Percentiles rank a stretch among this genome's conserved stretches.
Conservation (phyloP, 2,888 invertebrate species). For the Drepanosiphum platanoidis region DNA sequence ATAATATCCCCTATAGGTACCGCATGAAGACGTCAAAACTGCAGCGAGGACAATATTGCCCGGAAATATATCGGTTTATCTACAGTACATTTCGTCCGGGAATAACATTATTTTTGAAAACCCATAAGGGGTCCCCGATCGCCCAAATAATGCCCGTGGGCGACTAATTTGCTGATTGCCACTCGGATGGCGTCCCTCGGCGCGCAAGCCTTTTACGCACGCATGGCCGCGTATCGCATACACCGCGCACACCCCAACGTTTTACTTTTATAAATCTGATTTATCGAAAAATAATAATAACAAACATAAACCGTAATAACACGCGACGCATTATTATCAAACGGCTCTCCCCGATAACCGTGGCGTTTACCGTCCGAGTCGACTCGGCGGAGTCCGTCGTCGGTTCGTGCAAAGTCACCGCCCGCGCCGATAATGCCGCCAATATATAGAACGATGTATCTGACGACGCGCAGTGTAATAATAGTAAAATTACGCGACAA, state of each 20-base stretch:
- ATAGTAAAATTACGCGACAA: too few species aligned
- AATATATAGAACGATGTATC: too few species aligned
- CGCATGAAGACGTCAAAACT: background rate
- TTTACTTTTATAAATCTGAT: background rate
- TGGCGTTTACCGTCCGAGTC: background rate
- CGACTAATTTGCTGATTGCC: constrained; percentile 53
- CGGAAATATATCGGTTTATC: background rate
- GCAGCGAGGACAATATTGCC: background rate
- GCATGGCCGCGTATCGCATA: background rate
- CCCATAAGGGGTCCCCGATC: constrained; percentile 9
- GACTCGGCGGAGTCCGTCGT: too few species aligned
- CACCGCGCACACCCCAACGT: background rate
- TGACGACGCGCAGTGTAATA: too few species aligned
- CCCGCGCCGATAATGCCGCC: background rate
- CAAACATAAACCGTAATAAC: constrained; percentile 8
- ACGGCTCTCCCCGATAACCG: background rate
- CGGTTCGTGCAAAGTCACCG: background rate
- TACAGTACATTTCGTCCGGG: constrained; percentile 10
- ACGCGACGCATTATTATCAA: background rate
- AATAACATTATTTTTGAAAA: constrained; percentile 39
- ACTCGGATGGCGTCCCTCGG: constrained; percentile 28
- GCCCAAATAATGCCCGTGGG: constrained; percentile 20
- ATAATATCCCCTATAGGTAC: background rate
- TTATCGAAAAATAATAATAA: constrained; percentile 1
- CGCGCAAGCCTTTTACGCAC: constrained; percentile 35